These are phyloP conservation scores for Tenodera sinensis DNA, from an alignment of 2,888 invertebrate species.

Conservation along the genomic window DNA sequence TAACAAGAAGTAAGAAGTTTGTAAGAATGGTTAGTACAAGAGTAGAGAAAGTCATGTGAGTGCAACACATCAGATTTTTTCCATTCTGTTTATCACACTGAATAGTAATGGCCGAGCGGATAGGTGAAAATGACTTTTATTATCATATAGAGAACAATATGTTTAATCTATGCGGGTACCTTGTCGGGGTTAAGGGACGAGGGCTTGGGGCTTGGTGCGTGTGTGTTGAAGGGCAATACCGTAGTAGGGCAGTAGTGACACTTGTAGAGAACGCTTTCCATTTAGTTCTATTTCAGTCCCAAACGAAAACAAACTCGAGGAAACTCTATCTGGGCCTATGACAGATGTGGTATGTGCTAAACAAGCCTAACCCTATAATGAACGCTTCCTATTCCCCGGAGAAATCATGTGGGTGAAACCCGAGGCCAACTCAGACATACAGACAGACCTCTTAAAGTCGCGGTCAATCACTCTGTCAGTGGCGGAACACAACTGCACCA, in stretches of 20 bases:
- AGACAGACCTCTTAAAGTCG: neutral
- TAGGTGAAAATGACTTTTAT: too few relatives aligned
- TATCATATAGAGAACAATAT: too few relatives aligned
- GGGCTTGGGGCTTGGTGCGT: too few relatives aligned
- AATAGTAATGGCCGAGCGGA: too few relatives aligned
- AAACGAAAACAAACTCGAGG: neutral
- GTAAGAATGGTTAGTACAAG: too few relatives aligned
- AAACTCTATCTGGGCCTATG: neutral
- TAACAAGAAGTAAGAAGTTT: too few relatives aligned
- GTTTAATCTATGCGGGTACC: too few relatives aligned
- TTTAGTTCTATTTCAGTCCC: neutral
- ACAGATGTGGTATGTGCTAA: neutral
- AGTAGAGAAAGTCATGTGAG: too few relatives aligned
- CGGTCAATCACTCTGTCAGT: neutral
- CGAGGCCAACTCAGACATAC: neutral
- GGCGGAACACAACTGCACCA: neutral
- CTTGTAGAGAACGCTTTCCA: neutral
- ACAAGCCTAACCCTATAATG: neutral
- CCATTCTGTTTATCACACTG: too few relatives aligned
- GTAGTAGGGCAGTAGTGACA: neutral
- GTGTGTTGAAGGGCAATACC: too few relatives aligned
- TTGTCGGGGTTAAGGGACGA: too few relatives aligned
- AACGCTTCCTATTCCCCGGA: neutral
- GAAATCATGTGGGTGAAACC: neutral
- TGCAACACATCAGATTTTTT: too few relatives aligned